phyloP scores from a whole-genome alignment of 2,113 vertebrate species.

The Raja brachyura region DNA sequence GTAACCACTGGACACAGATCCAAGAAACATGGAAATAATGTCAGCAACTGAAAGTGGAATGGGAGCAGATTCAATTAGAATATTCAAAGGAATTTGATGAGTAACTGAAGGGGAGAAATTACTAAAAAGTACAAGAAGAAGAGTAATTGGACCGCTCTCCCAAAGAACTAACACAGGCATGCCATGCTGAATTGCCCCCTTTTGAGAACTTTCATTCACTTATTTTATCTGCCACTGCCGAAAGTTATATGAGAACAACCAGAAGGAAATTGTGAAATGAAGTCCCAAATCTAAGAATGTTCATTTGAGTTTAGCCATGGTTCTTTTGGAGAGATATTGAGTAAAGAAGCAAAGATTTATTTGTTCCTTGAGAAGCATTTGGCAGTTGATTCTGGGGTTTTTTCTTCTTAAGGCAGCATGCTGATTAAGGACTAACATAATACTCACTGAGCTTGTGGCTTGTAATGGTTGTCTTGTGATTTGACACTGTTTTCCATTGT shows the following conservation, averaged over 20 bases:
- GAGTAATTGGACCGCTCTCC: not conserved
- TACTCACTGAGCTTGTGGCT: not conserved
- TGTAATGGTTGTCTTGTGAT: not conserved
- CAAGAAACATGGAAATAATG: not conserved
- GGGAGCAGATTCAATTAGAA: not conserved
- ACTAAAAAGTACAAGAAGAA: not conserved
- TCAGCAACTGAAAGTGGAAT: not conserved
- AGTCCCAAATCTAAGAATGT: not conserved
- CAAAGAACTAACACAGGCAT: not conserved
- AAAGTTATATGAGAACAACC: not conserved
- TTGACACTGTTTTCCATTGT: conserved; percentile 19
- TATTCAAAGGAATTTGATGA: not conserved
- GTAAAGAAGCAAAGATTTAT: not conserved
- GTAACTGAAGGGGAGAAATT: not conserved
- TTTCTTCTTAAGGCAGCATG: not conserved
- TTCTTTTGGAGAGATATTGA: not conserved
- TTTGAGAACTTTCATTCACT: not conserved
- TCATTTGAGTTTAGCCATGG: not conserved
- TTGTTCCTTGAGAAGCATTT: not conserved
- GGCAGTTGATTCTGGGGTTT: not conserved
- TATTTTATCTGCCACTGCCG: not conserved
- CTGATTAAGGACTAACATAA: not conserved
- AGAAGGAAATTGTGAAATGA: not conserved
- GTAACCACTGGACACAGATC: not conserved
- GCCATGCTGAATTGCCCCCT: not conserved